These are phyloP conservation scores for Catocala sponsa DNA, from an alignment of 2,888 invertebrate species.

Conservation along the genomic window DNA sequence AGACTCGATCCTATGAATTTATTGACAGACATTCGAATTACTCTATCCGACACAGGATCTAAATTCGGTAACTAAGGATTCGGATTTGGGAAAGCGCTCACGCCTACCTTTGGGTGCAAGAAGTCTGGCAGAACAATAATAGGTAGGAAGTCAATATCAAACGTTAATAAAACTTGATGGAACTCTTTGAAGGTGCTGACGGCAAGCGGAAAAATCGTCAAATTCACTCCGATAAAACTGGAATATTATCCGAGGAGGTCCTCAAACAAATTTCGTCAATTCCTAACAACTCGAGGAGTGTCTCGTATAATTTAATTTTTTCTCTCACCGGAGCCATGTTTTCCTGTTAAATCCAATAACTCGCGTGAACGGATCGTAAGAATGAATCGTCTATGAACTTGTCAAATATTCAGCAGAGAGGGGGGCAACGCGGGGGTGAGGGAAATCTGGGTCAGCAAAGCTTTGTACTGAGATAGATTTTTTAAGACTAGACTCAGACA, in stretches of 20 bases:
- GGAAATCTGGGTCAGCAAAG: conserved; percentile 39
- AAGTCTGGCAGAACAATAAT: neutral
- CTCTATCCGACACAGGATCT: too few species aligned
- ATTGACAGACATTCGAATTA: too few species aligned
- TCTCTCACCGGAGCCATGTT: conserved; percentile 48
- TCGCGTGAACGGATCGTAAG: conserved; percentile 52
- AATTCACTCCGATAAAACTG: conserved; percentile 36
- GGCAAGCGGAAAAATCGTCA: conserved; percentile 13
- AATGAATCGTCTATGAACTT: conserved; percentile 54
- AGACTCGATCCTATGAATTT: too few species aligned
- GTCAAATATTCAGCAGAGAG: conserved; percentile 54
- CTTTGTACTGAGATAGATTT: conserved; percentile 15
- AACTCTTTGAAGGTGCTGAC: conserved; percentile 11
- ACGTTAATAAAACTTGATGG: conserved; percentile 13
- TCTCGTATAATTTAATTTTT: conserved; percentile 56
- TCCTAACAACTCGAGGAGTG: conserved; percentile 46
- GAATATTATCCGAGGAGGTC: conserved; percentile 47
- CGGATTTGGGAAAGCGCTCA: too few species aligned
- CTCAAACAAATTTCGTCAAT: conserved; percentile 46
- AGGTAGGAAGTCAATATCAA: conserved; percentile 10
- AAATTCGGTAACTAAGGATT: too few species aligned
- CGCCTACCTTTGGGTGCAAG: neutral
- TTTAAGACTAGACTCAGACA: conserved; percentile 10
- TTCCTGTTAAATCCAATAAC: conserved; percentile 59
- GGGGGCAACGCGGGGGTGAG: conserved; percentile 13